A percentile compares a stretch with the other conserved stretches of the same genome.
Evolutionary conservation across 2,797 vertebrate species (phyloP).

Genomic region (Sphenopsis melanotis): DNA sequence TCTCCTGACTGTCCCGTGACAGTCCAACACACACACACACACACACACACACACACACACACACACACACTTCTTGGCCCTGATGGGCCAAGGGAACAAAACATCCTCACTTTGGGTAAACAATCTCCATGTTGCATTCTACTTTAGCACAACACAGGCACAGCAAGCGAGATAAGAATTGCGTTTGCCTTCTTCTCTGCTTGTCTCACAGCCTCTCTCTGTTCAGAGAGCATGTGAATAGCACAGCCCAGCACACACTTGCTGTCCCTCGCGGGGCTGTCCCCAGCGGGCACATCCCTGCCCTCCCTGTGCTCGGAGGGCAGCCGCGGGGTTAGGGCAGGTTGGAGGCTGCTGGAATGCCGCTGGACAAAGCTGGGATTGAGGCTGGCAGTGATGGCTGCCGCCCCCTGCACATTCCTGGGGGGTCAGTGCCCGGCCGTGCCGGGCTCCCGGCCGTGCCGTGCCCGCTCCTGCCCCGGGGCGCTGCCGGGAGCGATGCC

Average conservation of each 20-base stretch:
- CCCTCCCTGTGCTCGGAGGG: background rate
- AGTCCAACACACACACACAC: too few species aligned
- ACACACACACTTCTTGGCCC: too few species aligned
- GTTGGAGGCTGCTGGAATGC: constrained; percentile 68
- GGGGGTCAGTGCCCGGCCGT: constrained; percentile 65
- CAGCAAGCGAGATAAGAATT: too few species aligned
- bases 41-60: too few species aligned
- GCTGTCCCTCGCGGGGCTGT: rapidly evolving
- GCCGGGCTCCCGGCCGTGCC: background rate
- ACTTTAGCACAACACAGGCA: too few species aligned
- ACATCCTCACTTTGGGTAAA: too few species aligned
- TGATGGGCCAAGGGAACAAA: too few species aligned
- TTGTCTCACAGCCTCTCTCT: too few species aligned
- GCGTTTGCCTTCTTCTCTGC: too few species aligned
- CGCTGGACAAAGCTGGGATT: constrained; percentile 75
- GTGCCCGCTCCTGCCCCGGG: background rate
- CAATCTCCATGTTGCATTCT: too few species aligned
- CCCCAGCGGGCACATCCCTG: background rate
- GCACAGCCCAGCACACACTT: background rate
- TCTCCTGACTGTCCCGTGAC: too few species aligned
- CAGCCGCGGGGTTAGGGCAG: constrained; percentile 15
- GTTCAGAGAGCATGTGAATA: too few species aligned
- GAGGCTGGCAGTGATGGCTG: constrained; percentile 21
- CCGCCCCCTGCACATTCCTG: constrained; percentile 76
- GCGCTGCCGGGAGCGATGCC: background rate